Evolutionary conservation across 2,888 invertebrate species (phyloP), one percentile per base, ranked within the genome.

Genomic region (Ormyrus thymus): DNA sequence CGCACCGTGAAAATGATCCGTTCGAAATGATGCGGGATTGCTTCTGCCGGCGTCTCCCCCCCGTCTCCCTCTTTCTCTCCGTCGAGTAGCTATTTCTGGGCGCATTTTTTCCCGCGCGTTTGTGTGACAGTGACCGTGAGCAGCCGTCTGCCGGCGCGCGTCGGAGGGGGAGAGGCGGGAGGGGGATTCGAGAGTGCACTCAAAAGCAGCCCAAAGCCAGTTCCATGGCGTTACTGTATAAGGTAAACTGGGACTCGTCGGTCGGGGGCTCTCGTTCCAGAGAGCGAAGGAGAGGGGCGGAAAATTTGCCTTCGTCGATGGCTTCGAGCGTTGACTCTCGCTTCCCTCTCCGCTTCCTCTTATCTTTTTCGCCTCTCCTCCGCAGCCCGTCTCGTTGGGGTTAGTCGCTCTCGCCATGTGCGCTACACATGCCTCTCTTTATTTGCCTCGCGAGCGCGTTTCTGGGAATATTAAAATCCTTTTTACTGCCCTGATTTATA

Each of bases 241-340:
- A 13, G 48, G 50, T 61, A 48, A 51, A 15, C 29, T 15, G 8
- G 9, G 15, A 43, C n/a, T 51, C 46, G 45, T 69, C 70, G 70
- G 70, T 75, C 61, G 53, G 61, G 68, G 73, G 56, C 64, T 69
- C 48, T 29, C 29, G 0, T 29, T 29, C 29, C 29, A 29, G 46
- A 43, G 51, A 10, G 46, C 13, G 59, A n/a, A n/a, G n/a, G 65
- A 72, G 78, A 29, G 48, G 61, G 53, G 59, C 48, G 61, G 56
- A 51, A 78, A 74, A 78, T 74, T 78, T 78, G 69, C 69, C 64
- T 69, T 78, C 69, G 58, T 70, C 78, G 58, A 78, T 78, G 64
- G 70, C 53, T 53, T 43, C 5, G 46, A 73, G 68, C 73, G 62
- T 78, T 78, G 78, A 73, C 68, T 78, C 29, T 29, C 29, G 29